These are phyloP conservation scores for Bambusicola thoracicus DNA, from an alignment of 2,113 vertebrate genomes.

Conservation along the genomic window DNA sequence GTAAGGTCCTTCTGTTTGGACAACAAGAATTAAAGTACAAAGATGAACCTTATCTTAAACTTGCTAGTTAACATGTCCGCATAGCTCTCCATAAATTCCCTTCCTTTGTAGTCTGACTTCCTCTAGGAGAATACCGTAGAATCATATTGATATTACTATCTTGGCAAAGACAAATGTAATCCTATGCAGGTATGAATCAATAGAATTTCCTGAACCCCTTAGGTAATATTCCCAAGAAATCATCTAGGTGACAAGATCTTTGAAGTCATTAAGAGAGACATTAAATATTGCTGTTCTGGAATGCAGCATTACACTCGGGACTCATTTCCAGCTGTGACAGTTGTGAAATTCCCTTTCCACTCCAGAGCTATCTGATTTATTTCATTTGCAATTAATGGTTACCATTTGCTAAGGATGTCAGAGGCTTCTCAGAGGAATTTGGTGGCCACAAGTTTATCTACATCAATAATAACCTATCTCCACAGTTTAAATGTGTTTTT, in stretches of 20 bases:
- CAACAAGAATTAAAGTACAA: neutral
- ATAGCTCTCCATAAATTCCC: slow-evolving; percentile 19
- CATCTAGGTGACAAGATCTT: neutral
- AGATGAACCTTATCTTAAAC: slow-evolving; percentile 6
- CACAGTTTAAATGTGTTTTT: neutral
- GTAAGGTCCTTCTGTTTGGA: neutral
- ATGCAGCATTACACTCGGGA: neutral
- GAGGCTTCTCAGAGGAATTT: neutral
- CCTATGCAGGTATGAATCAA: accelerated
- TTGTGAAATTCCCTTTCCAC: neutral
- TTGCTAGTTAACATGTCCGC: neutral
- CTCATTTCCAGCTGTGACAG: neutral
- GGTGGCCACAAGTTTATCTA: neutral
- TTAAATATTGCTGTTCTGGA: neutral
- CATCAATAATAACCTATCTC: neutral
- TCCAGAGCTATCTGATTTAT: neutral
- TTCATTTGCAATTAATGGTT: neutral
- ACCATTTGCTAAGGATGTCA: neutral
- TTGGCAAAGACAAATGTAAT: neutral
- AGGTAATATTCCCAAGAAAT: neutral
- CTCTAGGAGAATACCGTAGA: neutral
- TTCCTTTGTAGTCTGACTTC: neutral
- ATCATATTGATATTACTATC: neutral
- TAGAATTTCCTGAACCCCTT: neutral
- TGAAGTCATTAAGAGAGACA: neutral